Conservation (phyloP, 2,888 invertebrate genomes). For the Podotricha telesiphe region DNA sequence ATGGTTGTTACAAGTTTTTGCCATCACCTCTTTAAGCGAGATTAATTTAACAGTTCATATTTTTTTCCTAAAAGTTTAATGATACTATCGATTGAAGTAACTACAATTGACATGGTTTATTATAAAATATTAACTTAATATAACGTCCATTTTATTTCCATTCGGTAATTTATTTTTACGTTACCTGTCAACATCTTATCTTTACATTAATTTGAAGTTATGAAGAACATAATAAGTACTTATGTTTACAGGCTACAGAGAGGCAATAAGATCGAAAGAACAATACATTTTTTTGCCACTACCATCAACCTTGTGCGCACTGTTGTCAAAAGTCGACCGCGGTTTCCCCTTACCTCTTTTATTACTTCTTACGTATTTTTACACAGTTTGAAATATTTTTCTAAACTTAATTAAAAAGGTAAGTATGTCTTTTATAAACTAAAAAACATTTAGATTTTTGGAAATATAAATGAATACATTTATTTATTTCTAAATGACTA, state of each 20-base stretch:
- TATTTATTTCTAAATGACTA: too few species aligned
- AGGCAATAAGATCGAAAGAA: too few species aligned
- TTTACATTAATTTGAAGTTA: neutral
- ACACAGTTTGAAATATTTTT: neutral
- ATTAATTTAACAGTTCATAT: slow-evolving; percentile 9
- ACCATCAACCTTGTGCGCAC: too few species aligned
- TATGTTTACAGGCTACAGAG: too few species aligned
- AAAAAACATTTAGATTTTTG: too few species aligned
- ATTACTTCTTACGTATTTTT: neutral
- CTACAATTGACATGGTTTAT: neutral
- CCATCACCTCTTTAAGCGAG: neutral
- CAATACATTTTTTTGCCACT: too few species aligned
- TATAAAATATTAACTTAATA: neutral
- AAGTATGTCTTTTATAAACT: too few species aligned
- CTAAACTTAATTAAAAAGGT: too few species aligned
- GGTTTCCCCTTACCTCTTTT: neutral
- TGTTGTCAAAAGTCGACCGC: too few species aligned
- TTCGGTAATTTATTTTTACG: neutral
- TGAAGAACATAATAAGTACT: neutral
- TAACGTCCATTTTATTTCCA: neutral
- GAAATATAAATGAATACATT: too few species aligned
- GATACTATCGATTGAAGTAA: neutral
- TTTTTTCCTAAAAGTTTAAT: neutral
- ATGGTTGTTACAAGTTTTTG: slow-evolving; percentile 15
- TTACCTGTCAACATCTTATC: neutral